phyloP scores from a whole-genome alignment of 92 coral and sea anemone genomes.

The Porites divaricata region DNA sequence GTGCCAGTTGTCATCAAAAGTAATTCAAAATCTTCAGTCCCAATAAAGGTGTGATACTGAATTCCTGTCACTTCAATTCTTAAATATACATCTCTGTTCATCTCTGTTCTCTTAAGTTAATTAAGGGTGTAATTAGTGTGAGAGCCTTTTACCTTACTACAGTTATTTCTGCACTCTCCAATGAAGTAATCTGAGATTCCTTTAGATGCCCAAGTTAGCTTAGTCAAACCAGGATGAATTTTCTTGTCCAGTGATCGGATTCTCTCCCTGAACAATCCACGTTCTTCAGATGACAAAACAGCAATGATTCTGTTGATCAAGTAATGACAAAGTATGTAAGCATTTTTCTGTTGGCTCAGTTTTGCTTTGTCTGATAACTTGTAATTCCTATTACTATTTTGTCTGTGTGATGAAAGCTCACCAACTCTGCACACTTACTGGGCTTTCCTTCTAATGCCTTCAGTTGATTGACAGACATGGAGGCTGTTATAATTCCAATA shows the following conservation, averaged over 20 bases:
- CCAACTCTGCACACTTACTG: too few relatives aligned
- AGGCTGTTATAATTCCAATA: too few relatives aligned
- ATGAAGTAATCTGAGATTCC: conserved; percentile 99
- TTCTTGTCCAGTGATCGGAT: conserved; percentile 97
- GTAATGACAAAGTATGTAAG: neutral
- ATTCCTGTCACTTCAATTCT: too few relatives aligned
- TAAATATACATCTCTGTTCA: too few relatives aligned
- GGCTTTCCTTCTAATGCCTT: too few relatives aligned
- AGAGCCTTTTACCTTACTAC: conserved; percentile 82
- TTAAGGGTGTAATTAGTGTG: too few relatives aligned
- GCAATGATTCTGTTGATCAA: conserved; percentile 84
- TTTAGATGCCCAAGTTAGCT: conserved; percentile 98
- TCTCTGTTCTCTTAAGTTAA: too few relatives aligned
- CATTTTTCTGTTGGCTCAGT: neutral
- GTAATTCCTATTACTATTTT: neutral
- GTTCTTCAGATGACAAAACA: conserved; percentile 93
- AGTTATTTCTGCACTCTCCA: conserved; percentile 98
- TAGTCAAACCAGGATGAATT: conserved; percentile 98
- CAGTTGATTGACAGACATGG: too few relatives aligned
- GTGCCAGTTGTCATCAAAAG: too few relatives aligned
- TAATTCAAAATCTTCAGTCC: too few relatives aligned
- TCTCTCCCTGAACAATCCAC: conserved; percentile 93
- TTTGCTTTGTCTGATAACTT: too few relatives aligned
- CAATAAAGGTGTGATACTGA: too few relatives aligned
- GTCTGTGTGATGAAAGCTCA: neutral